Evolutionary conservation across 2,797 vertebrate genomes (phyloP).

Genomic region (Hypotaenidia okinawae): DNA sequence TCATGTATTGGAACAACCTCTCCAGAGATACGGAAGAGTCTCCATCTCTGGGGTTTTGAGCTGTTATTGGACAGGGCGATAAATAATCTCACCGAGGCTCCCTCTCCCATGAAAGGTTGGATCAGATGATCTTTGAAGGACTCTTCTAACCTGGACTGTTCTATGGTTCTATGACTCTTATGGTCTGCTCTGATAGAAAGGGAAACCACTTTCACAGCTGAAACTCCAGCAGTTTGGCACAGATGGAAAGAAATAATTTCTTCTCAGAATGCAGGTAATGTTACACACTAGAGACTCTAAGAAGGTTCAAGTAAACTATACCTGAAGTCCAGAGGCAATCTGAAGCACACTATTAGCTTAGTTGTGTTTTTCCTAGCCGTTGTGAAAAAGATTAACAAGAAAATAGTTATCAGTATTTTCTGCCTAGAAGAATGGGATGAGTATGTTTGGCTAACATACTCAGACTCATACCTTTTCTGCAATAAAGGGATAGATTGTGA

Average conservation of each 20-base stretch:
- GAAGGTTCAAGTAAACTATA: neutral
- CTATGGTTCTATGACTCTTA: neutral
- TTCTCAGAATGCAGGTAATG: neutral
- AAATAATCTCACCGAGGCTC: neutral
- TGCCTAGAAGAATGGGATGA: neutral
- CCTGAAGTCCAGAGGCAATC: neutral
- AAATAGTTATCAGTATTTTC: neutral
- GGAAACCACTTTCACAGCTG: neutral
- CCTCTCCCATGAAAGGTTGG: fast-evolving
- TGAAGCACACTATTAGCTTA: neutral
- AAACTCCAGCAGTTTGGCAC: neutral
- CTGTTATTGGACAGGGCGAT: neutral
- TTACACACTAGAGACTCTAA: neutral
- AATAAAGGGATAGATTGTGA: neutral
- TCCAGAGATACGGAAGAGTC: neutral
- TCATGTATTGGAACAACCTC: neutral
- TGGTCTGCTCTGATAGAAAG: neutral
- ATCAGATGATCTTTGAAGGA: neutral
- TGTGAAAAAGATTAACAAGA: neutral
- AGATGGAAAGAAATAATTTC: neutral
- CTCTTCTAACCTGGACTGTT: neutral
- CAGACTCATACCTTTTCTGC: neutral
- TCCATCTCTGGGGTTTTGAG: neutral
- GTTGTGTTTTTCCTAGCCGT: neutral
- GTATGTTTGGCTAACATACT: neutral